Percentiles rank a stretch among this genome's conserved stretches.
These are phyloP conservation scores for Heliornis fulica DNA, from an alignment of 2,113 vertebrate genomes.

Conservation along the genomic window DNA sequence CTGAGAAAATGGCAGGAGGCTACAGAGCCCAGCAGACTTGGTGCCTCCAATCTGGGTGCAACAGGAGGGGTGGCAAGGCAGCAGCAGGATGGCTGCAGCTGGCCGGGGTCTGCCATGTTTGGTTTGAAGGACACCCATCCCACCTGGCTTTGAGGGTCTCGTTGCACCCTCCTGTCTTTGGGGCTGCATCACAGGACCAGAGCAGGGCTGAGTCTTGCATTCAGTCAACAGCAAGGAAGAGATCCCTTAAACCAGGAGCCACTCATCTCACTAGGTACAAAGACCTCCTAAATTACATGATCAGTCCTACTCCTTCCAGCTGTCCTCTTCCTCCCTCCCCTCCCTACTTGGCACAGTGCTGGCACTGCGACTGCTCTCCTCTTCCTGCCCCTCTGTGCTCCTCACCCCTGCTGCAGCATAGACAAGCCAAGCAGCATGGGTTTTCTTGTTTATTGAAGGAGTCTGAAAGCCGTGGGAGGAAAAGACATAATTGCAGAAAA, in stretches of 20 bases:
- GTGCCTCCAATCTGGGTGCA: accelerated
- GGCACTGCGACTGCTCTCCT: not conserved
- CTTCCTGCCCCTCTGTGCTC: not conserved
- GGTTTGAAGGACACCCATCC: not conserved
- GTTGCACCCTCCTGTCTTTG: not conserved
- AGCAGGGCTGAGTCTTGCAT: not conserved
- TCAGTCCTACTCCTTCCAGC: not conserved
- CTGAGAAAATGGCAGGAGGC: accelerated
- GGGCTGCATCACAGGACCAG: not conserved
- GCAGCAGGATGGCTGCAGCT: not conserved
- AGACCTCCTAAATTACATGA: not conserved
- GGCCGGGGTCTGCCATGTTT: accelerated
- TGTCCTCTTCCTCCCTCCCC: not conserved
- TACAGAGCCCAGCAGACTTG: accelerated
- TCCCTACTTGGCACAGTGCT: not conserved
- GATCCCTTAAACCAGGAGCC: not conserved
- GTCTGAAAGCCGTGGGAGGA: not conserved
- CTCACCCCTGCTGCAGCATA: accelerated
- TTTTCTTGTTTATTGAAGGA: not conserved
- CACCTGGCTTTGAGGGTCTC: accelerated
- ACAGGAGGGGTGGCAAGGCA: not conserved
- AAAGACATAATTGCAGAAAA: not conserved
- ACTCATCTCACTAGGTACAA: not conserved
- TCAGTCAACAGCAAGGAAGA: not conserved
- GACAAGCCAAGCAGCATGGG: not conserved